Base-by-base conservation (phyloP, 2,797 vertebrate species). In the Sebastiscus albofasciatus region DNA sequence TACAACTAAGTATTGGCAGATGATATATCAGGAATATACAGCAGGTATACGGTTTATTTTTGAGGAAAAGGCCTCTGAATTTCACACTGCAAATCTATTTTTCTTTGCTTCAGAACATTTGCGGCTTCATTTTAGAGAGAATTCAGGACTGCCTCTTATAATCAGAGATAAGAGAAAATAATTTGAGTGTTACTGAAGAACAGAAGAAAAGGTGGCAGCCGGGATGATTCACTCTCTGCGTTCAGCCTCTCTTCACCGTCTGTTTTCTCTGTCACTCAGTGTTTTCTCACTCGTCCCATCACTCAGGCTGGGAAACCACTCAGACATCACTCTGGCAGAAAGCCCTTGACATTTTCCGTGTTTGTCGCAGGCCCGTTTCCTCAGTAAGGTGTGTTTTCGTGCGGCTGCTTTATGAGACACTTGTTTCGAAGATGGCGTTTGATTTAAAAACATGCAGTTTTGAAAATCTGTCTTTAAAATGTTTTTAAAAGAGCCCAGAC, bases 311-410 rank as follows among this genome's bases (percentile, higher is more conserved):
- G 65, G 76, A 86, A 82, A 85, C 31, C 81, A 84, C 80, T 83
- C 82, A 84, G 85, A 73, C 80, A 59, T 73, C 69, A 60, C 33
- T 85, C 60, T 85, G 81, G 73, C 86, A 83, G 31, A 61, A 69
- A 56, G 83, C 77, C 84, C 77, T 84, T 90, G 87, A 88, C 87
- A 87, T 89, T 92, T 88, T 87, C 71, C 62, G 55, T 65, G 36
- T 80, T 75, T 79, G 22, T 72, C 62, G 27, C 67, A 18, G 27
- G 58, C 9, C 29, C 18, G 29, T 33, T n/a, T 36, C 27, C 20
- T 66, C 24, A 4, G 2, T 27, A 27, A 18, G 5, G 4, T 29
- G 8, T 31, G 24, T 20, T 59, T 80, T 26, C 20, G 20, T 27
- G 4, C 18, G 16, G 22, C 52, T 49, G 8, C 14, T 18, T 36